Base-by-base conservation (phyloP, 2,888 invertebrate species). In the Macaria liturata region DNA sequence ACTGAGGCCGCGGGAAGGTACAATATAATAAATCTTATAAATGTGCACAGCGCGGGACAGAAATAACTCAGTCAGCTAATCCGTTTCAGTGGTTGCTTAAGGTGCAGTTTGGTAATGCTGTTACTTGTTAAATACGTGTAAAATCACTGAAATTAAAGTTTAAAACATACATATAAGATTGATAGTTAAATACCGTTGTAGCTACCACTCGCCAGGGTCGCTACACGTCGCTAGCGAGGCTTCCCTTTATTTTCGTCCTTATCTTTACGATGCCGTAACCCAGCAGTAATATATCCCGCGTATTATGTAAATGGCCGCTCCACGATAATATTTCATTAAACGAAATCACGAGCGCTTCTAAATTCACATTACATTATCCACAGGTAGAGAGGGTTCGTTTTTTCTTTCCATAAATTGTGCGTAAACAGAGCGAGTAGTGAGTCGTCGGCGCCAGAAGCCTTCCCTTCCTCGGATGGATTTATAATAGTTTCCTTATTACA, bases 321-420 rank as follows among this genome's bases (percentile, higher is more conserved):
- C 62, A 65, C 65, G 65, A 64, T 68, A 64, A 62, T 64, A 68
- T 68, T 68, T 66, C 62, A 64, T 62, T 68, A 65, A 68, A 66
- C 66, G 65, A 61, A 66, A 68, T 68, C 66, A 66, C 67, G 60
- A 63, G 64, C 54, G 59, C 56, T 57, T 61, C 61, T 62, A 60
- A 63, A 63, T 62, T 61, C 61, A 55, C 67, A 57, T 60, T 57
- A 65, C 64, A 61, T 57, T 60, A 60, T 55, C 48, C 59, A 46
- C 59, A 61, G 64, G 62, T 64, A 65, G 61, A 56, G 49, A 50
- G 49, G 57, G 64, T 61, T 53, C 56, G 57, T 59, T 62, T 59
- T 52, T 51, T 52, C 30, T 32, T 34, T 6, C 9, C 55, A 60
- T 60, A 52, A 45, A 60, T 56, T 52, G 49, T 32, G 40, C 46